Conservation (phyloP, 2,113 vertebrate species). For the Cyphomyrus discorhynchus region DNA sequence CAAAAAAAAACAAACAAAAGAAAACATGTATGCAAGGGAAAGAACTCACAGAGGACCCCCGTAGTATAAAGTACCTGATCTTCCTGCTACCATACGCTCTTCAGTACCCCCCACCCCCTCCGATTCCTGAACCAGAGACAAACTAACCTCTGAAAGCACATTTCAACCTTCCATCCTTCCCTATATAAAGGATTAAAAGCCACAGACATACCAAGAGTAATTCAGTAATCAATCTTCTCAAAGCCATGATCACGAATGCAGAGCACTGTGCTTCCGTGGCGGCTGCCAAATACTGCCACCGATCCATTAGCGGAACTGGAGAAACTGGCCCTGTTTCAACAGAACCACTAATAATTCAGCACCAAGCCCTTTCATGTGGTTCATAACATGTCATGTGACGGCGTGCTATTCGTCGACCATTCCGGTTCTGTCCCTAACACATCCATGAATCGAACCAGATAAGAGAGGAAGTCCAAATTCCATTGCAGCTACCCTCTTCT, state of each 20-base stretch:
- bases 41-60: not conserved
- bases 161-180: not conserved
- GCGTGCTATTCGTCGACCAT: not conserved
- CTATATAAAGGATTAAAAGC: not conserved
- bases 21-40: not conserved
- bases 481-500: not conserved
- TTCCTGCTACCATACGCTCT: not conserved
- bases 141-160: not conserved
- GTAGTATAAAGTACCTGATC: slow-evolving; percentile 3
- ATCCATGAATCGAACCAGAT: not conserved
- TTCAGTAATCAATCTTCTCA: not conserved
- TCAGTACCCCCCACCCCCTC: not conserved
- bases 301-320: not conserved
- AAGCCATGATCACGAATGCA: not conserved
- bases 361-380: not conserved
- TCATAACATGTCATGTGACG: not conserved
- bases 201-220: not conserved
- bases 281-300: not conserved
- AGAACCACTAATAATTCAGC: not conserved
- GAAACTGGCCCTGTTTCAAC: not conserved
- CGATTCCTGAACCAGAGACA: not conserved
- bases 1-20: not conserved
- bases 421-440: not conserved
- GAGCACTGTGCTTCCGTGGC: not conserved
- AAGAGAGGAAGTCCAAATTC: not conserved